Percentiles rank a stretch among this genome's conserved stretches.
Evolutionary conservation across 2,797 vertebrate species (phyloP).

Genomic region (Limosa lapponica): DNA sequence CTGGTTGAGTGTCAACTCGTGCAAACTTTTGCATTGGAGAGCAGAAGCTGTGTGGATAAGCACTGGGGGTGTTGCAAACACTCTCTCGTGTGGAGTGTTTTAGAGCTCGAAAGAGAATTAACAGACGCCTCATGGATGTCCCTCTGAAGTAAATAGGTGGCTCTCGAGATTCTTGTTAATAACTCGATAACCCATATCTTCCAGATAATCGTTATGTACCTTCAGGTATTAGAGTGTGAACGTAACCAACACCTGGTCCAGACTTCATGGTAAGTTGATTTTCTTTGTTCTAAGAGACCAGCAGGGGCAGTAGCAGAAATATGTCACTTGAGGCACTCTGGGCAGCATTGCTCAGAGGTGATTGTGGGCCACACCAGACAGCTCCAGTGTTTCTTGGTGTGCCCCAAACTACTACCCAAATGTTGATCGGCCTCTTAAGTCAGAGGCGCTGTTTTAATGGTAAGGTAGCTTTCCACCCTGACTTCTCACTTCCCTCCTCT

Average conservation of each 20-base stretch:
- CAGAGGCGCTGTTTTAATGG: slow-evolving; percentile 71
- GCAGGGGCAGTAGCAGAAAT: slow-evolving; percentile 80
- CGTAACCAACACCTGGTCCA: slow-evolving; percentile 88
- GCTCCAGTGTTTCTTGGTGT: slow-evolving; percentile 65
- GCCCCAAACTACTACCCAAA: slow-evolving; percentile 66
- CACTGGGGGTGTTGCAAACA: background rate
- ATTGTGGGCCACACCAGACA: slow-evolving; percentile 53
- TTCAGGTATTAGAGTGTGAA: slow-evolving; percentile 91
- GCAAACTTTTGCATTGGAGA: background rate
- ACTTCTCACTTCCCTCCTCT: slow-evolving; percentile 30
- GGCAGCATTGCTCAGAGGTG: slow-evolving; percentile 62
- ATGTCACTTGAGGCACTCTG: slow-evolving; percentile 76
- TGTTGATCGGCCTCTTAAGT: slow-evolving; percentile 67
- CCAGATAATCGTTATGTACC: slow-evolving; percentile 92
- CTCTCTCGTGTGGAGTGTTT: background rate
- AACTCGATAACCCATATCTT: slow-evolving; percentile 80
- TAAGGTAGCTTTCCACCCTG: slow-evolving; percentile 72
- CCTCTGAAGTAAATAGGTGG: slow-evolving; percentile 46
- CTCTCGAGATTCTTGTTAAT: slow-evolving; percentile 69
- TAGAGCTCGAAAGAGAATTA: background rate
- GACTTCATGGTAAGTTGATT: slow-evolving; percentile 88
- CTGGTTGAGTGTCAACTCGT: background rate
- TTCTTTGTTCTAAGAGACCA: slow-evolving; percentile 76
- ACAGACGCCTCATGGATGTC: slow-evolving; percentile 63
- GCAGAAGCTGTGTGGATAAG: background rate